Base-by-base conservation (phyloP, 92 coral and sea anemone genomes). In the Zoanthus sociatus region DNA sequence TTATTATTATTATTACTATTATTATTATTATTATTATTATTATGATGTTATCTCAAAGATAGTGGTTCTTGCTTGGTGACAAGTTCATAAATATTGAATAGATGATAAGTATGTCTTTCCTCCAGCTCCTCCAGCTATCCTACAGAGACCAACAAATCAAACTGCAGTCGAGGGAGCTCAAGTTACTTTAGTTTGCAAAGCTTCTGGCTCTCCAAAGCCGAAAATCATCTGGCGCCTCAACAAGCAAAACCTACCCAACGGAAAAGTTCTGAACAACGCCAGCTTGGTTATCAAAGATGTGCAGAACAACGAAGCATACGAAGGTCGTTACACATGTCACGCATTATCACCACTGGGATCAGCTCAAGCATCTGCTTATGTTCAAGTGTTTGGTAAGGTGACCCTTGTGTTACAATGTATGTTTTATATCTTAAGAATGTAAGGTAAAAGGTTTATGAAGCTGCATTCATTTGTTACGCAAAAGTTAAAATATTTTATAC, bases 181-280 rank as follows among this genome's bases (percentile, higher is more conserved):
- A 18, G 68, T 90, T 18, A 76, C 78, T 11, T 88, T 90, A 12
- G 20, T 78, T 42, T 90, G 93, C 26, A 12, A 64, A 2, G 76
- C 90, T 30, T 87, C 64, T 18, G 93, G 93, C 13, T 87, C 93
- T 1, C 93, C 93, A 31, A 60, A 33, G 63, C 93, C 93, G 1
- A 54, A 87, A 71, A 86, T 90, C 71, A 66, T 72, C 21, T 90
- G 93, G 93, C 37, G 73, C 20, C 78, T 90, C 17, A 90, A 90
- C 88, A 90, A 87, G 60, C 77, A 79, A 69, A 87, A 83, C 58
- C 67, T 83, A 68, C 87, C 85, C 3, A 86, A 86, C 45, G 93
- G 93, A 42, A 26, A 44, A 15, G 54, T 64, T 7, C 21, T 87
- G 56, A 26, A 11, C 9, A 90, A 87, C 77, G 88, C 81, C 17